Percentiles rank a stretch among this genome's conserved stretches.
phyloP scores from a whole-genome alignment of 1,140 invertebrate species.

The Pectinophora gossypiella region DNA sequence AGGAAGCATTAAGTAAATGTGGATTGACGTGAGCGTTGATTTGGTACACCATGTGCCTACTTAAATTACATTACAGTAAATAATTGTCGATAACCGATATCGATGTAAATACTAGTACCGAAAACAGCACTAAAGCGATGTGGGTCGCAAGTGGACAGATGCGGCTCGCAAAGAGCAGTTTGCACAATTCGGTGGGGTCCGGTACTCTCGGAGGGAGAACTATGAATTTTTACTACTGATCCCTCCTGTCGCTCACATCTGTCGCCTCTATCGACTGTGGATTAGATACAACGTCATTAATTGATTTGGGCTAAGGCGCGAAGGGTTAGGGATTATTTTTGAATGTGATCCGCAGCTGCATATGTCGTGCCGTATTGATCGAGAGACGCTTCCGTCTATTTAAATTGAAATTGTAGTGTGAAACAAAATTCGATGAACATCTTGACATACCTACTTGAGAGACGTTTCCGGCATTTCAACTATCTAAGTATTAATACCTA shows the following conservation, averaged over 20 bases:
- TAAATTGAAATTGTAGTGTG: background rate
- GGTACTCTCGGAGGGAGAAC: constrained; percentile 41
- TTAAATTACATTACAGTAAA: no score
- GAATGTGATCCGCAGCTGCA: constrained; percentile 1
- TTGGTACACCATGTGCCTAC: no score
- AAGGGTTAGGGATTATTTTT: constrained; percentile 38
- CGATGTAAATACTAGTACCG: background rate
- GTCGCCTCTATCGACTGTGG: constrained; percentile 49
- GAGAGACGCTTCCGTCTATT: background rate
- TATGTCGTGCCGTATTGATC: background rate
- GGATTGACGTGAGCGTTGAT: no score
- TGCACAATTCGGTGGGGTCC: constrained; percentile 65
- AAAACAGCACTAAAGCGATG: constrained; percentile 7
- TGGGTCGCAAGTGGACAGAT: constrained; percentile 64
- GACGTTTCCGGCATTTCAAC: no score
- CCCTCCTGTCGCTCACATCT: constrained; percentile 66
- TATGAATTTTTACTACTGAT: constrained; percentile 48
- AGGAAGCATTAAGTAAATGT: background rate
- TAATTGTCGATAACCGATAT: constrained; percentile 36
- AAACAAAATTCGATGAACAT: no score
- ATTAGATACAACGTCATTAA: constrained; percentile 68
- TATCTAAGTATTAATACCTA: no score
- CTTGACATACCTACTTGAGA: no score
- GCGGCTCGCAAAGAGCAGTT: constrained; percentile 52
- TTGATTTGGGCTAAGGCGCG: constrained; percentile 49